These are phyloP conservation scores for Acanthornis magna DNA, from an alignment of 2,797 vertebrate genomes.

Conservation along the genomic window DNA sequence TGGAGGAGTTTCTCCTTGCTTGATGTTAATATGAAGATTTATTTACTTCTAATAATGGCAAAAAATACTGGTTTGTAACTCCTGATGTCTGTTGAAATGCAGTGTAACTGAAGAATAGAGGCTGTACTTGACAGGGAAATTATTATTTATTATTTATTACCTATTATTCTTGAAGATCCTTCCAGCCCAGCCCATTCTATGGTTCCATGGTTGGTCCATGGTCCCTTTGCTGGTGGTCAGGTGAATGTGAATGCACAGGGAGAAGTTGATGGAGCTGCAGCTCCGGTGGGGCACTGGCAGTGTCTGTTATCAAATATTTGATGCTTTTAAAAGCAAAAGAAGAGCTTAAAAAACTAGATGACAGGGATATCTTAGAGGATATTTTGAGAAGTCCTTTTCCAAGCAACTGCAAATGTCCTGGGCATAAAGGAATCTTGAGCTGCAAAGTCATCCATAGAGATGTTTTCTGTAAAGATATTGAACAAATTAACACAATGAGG, in stretches of 20 bases:
- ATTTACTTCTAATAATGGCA: neutral
- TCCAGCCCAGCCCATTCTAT: neutral
- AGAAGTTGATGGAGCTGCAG: neutral
- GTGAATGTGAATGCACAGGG: neutral
- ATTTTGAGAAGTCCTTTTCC: neutral
- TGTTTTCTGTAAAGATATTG: neutral
- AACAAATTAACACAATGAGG: neutral
- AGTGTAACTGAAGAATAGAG: neutral
- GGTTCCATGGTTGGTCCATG: neutral
- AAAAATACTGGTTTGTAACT: neutral
- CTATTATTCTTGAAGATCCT: neutral
- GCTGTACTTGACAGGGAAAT: neutral
- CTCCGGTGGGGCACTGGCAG: neutral
- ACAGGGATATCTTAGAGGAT: neutral
- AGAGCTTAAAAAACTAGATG: neutral
- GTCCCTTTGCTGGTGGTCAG: neutral
- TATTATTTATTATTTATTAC: neutral
- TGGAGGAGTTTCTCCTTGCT: neutral
- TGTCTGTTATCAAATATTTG: neutral
- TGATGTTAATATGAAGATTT: neutral
- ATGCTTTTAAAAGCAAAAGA: neutral
- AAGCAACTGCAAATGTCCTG: neutral
- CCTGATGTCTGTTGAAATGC: neutral
- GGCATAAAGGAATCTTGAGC: neutral
- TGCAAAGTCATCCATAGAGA: neutral